A percentile compares a stretch with the other conserved stretches of the same genome.
Evolutionary conservation across 2,113 vertebrate species (phyloP).

Genomic region (Hydrochoerus hydrochaeris): DNA sequence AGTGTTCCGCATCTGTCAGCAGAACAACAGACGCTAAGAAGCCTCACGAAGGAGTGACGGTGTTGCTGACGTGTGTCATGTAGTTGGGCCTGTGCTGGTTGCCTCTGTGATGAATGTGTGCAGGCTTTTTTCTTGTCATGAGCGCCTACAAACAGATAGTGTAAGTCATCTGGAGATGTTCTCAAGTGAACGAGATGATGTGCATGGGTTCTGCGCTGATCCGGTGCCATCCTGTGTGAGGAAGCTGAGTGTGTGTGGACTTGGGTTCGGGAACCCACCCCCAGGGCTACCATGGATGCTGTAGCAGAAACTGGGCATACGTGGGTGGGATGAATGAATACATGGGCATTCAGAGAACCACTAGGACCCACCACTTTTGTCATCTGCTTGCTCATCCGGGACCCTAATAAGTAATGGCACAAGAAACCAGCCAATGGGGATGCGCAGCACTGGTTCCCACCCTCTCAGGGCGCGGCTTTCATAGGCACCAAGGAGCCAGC

Average conservation of each 20-base stretch:
- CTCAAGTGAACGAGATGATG: too few relatives aligned
- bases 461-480: rapidly evolving
- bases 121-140: neutral
- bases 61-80: too few relatives aligned
- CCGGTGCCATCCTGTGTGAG: neutral
- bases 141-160: neutral
- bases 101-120: neutral
- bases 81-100: too few relatives aligned
- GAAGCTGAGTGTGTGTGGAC: neutral
- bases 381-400: too few relatives aligned
- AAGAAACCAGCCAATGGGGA: too few relatives aligned
- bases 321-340: rapidly evolving
- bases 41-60: too few relatives aligned
- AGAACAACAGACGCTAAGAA: neutral
- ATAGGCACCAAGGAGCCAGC: neutral
- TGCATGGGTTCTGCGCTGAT: neutral
- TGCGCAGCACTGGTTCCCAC: neutral
- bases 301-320: rapidly evolving
- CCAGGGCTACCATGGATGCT: neutral
- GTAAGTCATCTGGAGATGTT: neutral
- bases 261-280: neutral
- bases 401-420: rapidly evolving
- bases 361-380: neutral
- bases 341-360: neutral
- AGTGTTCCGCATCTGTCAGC: neutral